phyloP scores from a whole-genome alignment of 2,113 vertebrate genomes.

The Lycaon pictus region DNA sequence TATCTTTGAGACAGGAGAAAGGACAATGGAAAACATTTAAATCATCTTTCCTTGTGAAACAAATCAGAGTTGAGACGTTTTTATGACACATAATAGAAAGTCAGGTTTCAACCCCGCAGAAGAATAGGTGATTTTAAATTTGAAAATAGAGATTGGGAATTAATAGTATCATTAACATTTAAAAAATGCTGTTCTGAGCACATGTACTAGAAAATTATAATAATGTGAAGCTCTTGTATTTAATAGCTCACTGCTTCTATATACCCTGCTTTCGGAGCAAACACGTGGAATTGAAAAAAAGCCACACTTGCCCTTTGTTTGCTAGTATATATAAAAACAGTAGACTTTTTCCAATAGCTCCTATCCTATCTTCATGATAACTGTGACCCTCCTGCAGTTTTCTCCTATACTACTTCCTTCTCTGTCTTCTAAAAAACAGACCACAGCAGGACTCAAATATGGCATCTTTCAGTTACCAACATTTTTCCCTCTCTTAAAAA shows the following conservation, averaged over 20 bases:
- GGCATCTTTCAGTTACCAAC: neutral
- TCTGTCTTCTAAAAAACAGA: neutral
- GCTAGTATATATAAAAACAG: neutral
- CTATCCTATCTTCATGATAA: neutral
- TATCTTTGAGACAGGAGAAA: slow-evolving; percentile 44
- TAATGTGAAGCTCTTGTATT: neutral
- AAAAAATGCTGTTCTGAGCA: slow-evolving; percentile 46
- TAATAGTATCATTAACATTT: slow-evolving; percentile 71
- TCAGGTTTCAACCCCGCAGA: slow-evolving; percentile 41
- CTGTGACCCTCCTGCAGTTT: neutral
- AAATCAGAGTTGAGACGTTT: slow-evolving; percentile 59
- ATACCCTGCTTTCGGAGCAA: neutral
- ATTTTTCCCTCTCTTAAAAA: neutral
- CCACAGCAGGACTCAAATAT: neutral
- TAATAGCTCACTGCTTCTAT: slow-evolving; percentile 38
- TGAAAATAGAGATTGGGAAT: slow-evolving; percentile 54
- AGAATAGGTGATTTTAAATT: slow-evolving; percentile 55
- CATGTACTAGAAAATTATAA: slow-evolving; percentile 48
- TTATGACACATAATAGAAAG: slow-evolving; percentile 54
- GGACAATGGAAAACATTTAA: slow-evolving; percentile 29
- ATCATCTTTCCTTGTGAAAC: slow-evolving; percentile 45
- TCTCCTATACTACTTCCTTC: neutral
- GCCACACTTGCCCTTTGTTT: neutral
- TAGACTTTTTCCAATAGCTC: neutral
- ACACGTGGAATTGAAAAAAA: neutral